Percentiles rank a stretch among this genome's conserved stretches.
Evolutionary conservation across 2,888 invertebrate genomes (phyloP).

Genomic region (Ceratothoa steindachneri): DNA sequence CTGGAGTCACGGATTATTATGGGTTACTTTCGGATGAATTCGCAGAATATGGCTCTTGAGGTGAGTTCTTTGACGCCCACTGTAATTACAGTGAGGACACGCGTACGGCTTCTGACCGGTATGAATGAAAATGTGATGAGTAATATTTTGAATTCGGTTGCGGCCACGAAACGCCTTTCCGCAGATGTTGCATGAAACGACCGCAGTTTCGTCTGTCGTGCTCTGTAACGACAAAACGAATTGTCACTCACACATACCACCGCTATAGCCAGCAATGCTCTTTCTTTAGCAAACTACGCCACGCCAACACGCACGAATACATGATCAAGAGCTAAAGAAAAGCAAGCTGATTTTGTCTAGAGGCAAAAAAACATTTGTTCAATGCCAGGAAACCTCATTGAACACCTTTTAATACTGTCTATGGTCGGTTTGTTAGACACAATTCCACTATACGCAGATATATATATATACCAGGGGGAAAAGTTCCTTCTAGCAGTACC

Average conservation of each 20-base stretch:
- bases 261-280: too few species aligned
- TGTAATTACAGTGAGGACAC: constrained; percentile 40
- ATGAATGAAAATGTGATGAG: constrained; percentile 41
- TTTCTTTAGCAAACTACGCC: too few species aligned
- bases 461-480: too few species aligned
- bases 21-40: constrained; percentile 18
- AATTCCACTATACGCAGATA: too few species aligned
- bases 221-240: background rate
- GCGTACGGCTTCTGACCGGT: constrained; percentile 40
- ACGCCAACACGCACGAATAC: too few species aligned
- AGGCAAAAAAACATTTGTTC: too few species aligned
- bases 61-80: constrained; percentile 40
- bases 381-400: too few species aligned
- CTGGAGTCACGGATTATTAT: background rate
- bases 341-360: too few species aligned
- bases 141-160: constrained; percentile 44
- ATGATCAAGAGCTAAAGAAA: too few species aligned
- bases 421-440: too few species aligned
- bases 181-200: constrained; percentile 31
- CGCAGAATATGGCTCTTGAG: constrained; percentile 36
- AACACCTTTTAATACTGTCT: too few species aligned
- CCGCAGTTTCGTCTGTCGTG: background rate
- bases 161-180: constrained; percentile 38
- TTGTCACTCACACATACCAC: background rate
- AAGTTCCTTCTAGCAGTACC: too few species aligned